Percentiles rank a stretch among this genome's conserved stretches.
These are phyloP conservation scores for Semotilus atromaculatus DNA, from an alignment of 2,797 vertebrate genomes.

Conservation along the genomic window DNA sequence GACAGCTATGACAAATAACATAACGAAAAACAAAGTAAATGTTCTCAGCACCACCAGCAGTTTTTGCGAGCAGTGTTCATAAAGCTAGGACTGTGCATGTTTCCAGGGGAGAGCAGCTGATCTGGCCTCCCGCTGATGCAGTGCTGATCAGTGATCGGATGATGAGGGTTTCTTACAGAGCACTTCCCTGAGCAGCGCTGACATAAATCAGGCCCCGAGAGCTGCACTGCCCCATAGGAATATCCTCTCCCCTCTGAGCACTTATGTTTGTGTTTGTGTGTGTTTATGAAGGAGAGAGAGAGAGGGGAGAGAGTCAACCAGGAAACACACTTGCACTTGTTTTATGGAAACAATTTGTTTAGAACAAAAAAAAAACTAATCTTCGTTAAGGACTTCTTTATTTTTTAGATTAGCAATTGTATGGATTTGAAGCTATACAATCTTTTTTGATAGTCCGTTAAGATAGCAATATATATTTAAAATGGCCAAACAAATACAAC, in stretches of 20 bases:
- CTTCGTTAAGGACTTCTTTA: no score
- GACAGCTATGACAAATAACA: background rate
- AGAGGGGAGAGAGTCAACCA: constrained; percentile 31
- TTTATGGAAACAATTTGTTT: constrained; percentile 27
- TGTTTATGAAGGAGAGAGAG: constrained; percentile 35
- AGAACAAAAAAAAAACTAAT: background rate
- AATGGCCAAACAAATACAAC: background rate
- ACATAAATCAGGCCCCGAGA: constrained; percentile 69
- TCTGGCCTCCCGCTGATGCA: constrained; percentile 29
- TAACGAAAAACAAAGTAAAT: background rate
- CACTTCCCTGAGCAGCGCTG: constrained; percentile 62
- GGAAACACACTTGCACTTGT: background rate
- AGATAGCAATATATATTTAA: background rate
- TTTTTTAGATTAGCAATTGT: background rate
- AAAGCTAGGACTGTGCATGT: background rate
- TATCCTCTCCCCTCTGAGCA: constrained; percentile 31
- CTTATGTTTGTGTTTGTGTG: background rate
- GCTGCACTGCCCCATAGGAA: constrained; percentile 40
- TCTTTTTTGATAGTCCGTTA: background rate
- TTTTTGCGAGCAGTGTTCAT: background rate
- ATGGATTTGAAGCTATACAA: background rate
- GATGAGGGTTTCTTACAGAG: constrained; percentile 68
- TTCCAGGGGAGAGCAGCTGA: constrained; percentile 17
- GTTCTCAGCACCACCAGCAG: background rate
- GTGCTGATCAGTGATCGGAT: constrained; percentile 61